These are phyloP conservation scores for Ictalurus punctatus DNA, from an alignment of 2,113 vertebrate species.

Conservation along the genomic window DNA sequence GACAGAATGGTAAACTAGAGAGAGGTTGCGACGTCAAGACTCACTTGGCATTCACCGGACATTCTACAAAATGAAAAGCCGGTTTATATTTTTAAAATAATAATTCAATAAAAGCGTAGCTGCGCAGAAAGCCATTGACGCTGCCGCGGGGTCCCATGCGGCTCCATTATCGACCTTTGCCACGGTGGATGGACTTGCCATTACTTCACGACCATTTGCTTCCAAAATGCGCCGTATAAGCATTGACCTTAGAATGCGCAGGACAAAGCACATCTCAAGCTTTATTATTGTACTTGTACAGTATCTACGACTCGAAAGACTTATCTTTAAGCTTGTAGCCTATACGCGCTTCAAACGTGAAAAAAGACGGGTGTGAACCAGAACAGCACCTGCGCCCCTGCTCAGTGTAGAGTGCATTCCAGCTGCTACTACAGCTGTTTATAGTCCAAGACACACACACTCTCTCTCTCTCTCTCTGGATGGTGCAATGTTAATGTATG, in stretches of 20 bases:
- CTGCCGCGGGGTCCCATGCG: slow-evolving; percentile 55
- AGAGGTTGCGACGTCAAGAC: slow-evolving; percentile 60
- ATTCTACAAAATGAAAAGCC: slow-evolving; percentile 77
- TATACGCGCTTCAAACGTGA: slow-evolving; percentile 63
- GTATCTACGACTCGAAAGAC: slow-evolving; percentile 61
- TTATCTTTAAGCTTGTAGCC: slow-evolving; percentile 25
- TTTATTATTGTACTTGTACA: slow-evolving; percentile 74
- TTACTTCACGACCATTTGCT: slow-evolving; percentile 68
- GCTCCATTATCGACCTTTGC: slow-evolving; percentile 67
- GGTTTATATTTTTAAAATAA: slow-evolving; percentile 44
- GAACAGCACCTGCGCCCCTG: slow-evolving; percentile 76
- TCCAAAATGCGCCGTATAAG: slow-evolving; percentile 68
- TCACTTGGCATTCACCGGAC: slow-evolving; percentile 82
- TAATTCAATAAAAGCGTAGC: slow-evolving; percentile 60
- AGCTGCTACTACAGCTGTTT: slow-evolving; percentile 71
- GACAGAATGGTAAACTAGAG: slow-evolving; percentile 40
- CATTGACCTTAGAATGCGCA: slow-evolving; percentile 61
- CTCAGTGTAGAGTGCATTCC: slow-evolving; percentile 68
- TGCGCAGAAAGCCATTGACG: slow-evolving; percentile 67
- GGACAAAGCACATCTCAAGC: slow-evolving; percentile 68
- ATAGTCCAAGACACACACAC: slow-evolving; percentile 55
- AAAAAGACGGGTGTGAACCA: slow-evolving; percentile 49
- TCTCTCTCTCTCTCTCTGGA: background rate
- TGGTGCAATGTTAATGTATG: slow-evolving; percentile 69
- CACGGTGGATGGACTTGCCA: slow-evolving; percentile 74